Evolutionary conservation across 2,888 invertebrate genomes (phyloP).

Genomic region (Philereme vetulata): DNA sequence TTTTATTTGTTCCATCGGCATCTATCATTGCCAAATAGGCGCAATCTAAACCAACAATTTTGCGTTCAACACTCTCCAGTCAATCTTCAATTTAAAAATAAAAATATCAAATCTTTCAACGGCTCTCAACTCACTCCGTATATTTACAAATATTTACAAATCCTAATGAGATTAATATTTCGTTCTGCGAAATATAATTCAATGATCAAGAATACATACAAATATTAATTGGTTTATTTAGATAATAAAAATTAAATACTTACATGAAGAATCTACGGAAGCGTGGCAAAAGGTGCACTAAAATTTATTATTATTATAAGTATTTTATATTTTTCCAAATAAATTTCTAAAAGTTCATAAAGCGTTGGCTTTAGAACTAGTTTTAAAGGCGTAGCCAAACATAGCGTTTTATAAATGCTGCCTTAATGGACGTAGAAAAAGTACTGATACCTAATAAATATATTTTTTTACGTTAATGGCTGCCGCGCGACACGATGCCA

Average conservation of each 20-base stretch:
- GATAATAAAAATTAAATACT: neutral
- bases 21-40: slow-evolving; percentile 44
- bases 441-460: no score
- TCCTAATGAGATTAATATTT: slow-evolving; percentile 31
- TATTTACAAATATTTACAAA: slow-evolving; percentile 39
- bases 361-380: no score
- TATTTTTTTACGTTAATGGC: no score
- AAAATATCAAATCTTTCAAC: slow-evolving; percentile 33
- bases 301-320: no score
- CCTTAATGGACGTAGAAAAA: no score
- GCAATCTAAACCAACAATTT: slow-evolving; percentile 33
- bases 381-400: no score
- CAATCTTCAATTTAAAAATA: slow-evolving; percentile 31
- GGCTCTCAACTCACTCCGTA: slow-evolving; percentile 25
- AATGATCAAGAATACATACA: slow-evolving; percentile 24
- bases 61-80: slow-evolving; percentile 26
- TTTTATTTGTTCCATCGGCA: slow-evolving; percentile 69
- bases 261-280: slow-evolving; percentile 9
- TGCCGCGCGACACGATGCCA: no score
- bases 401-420: no score
- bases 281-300: no score
- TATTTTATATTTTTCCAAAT: no score
- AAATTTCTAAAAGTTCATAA: no score
- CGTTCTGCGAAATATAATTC: slow-evolving; percentile 23
- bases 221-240: slow-evolving; percentile 3